phyloP scores from a whole-genome alignment of 2,797 vertebrate species.

The Rhadinocentrus ornatus region DNA sequence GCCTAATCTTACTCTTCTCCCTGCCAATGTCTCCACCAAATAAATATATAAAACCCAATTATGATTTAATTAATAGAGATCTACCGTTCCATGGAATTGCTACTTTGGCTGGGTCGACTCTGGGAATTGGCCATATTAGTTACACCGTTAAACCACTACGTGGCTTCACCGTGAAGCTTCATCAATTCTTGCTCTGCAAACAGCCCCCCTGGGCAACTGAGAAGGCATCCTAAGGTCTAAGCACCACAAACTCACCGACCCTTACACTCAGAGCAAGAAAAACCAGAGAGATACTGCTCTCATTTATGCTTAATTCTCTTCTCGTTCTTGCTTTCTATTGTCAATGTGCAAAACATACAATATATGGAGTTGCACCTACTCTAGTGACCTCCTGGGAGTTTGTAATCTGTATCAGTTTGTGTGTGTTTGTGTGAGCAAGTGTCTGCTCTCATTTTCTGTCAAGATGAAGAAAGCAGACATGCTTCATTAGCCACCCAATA shows the following conservation, averaged over 20 bases:
- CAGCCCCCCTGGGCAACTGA: slow-evolving; percentile 70
- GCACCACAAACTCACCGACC: slow-evolving; percentile 70
- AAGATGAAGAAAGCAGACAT: slow-evolving; percentile 72
- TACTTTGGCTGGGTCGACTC: slow-evolving; percentile 76
- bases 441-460: slow-evolving; percentile 69
- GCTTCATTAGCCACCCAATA: slow-evolving; percentile 84
- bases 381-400: slow-evolving; percentile 64
- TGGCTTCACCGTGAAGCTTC: slow-evolving; percentile 73
- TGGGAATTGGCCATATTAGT: slow-evolving; percentile 73
- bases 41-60: slow-evolving; percentile 89
- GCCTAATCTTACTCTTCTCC: slow-evolving; percentile 83
- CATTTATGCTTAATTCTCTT: slow-evolving; percentile 45
- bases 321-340: slow-evolving; percentile 43
- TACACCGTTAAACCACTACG: slow-evolving; percentile 75
- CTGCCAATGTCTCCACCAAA: slow-evolving; percentile 84
- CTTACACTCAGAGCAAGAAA: slow-evolving; percentile 64
- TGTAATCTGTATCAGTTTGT: slow-evolving; percentile 51
- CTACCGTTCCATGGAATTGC: slow-evolving; percentile 82
- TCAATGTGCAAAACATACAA: slow-evolving; percentile 46
- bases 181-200: slow-evolving; percentile 78
- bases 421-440: slow-evolving; percentile 42
- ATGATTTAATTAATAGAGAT: slow-evolving; percentile 89
- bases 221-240: slow-evolving; percentile 77
- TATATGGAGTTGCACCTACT: slow-evolving; percentile 53
- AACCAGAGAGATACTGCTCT: slow-evolving; percentile 59